Evolutionary conservation across 2,888 invertebrate genomes (phyloP).

Genomic region (Papilio demoleus): DNA sequence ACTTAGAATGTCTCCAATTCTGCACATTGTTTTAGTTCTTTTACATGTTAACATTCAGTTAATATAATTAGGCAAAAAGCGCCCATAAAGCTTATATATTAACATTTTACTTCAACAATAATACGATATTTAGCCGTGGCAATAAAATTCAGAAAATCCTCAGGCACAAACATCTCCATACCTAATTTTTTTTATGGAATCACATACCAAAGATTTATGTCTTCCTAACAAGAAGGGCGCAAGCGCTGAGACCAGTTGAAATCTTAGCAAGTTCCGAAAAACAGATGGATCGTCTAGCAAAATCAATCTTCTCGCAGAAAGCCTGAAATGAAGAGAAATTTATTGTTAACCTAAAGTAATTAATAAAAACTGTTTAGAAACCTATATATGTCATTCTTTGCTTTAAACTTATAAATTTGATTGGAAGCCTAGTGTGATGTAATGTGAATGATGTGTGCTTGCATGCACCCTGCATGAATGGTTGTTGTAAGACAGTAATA

Average conservation of each 20-base stretch:
- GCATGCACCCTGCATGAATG: too few relatives aligned
- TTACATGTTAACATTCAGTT: background rate
- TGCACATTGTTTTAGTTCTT: background rate
- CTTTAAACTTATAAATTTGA: too few relatives aligned
- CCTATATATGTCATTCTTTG: too few relatives aligned
- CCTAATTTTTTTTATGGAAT: background rate
- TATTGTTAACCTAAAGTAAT: background rate
- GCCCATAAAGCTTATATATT: background rate
- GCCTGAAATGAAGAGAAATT: constrained; percentile 81
- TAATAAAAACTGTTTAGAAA: too few relatives aligned
- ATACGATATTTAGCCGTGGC: constrained; percentile 17
- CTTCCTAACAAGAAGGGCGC: constrained; percentile 88
- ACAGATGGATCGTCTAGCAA: constrained; percentile 89
- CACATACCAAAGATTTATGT: constrained; percentile 47
- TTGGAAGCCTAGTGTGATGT: too few relatives aligned
- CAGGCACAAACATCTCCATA: constrained; percentile 29
- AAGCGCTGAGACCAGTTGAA: constrained; percentile 90
- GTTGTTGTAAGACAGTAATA: too few relatives aligned
- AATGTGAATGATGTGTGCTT: too few relatives aligned
- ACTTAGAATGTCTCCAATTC: background rate
- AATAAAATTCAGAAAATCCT: constrained; percentile 31
- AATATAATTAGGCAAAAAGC: constrained; percentile 2
- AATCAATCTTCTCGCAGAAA: constrained; percentile 93
- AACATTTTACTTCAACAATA: constrained; percentile 20
- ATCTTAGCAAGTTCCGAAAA: constrained; percentile 92